These are phyloP conservation scores for Philopotamus ludificatus DNA, from an alignment of 1,140 invertebrate genomes.

Conservation along the genomic window DNA sequence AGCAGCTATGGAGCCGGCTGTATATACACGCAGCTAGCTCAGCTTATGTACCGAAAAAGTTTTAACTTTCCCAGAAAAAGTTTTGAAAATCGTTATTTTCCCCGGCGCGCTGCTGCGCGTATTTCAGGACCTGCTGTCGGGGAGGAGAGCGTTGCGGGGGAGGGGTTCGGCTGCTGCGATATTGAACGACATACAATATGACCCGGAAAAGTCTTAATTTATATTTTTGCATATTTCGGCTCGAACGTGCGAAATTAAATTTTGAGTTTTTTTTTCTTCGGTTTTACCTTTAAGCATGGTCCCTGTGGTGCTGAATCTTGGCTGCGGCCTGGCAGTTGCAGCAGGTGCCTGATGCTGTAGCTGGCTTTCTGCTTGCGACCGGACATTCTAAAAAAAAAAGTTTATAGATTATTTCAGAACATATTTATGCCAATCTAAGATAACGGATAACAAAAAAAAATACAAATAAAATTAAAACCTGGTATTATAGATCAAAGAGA, in stretches of 20 bases:
- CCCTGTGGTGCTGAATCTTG: constrained; percentile 31
- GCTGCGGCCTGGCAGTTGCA: constrained; percentile 48
- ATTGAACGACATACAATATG: constrained; percentile 27
- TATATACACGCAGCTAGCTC: constrained; percentile 2
- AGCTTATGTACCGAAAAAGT: constrained; percentile 38
- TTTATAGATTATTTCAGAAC: background rate
- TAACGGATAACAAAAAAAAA: constrained; percentile 21
- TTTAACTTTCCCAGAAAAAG: constrained; percentile 43
- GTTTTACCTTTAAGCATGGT: constrained; percentile 40
- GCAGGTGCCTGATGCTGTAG: constrained; percentile 54
- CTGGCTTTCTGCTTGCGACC: constrained; percentile 49
- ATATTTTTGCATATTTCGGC: background rate
- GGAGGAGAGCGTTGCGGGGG: constrained; percentile 20
- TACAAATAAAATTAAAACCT: constrained; percentile 29
- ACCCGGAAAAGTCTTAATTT: background rate
- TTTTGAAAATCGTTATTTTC: constrained; percentile 44
- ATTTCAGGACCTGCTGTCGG: constrained; percentile 24
- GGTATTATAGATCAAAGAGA: background rate
- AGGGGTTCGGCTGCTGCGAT: constrained; percentile 9
- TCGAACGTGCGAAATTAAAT: background rate
- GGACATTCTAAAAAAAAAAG: constrained; percentile 49
- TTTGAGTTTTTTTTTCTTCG: too few species aligned
- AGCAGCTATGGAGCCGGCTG: constrained; percentile 2
- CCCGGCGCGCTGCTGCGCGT: constrained; percentile 34
- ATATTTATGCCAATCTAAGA: constrained; percentile 38